A percentile compares a stretch with the other conserved stretches of the same genome.
Conservation (phyloP, 2,888 invertebrate species). For the Caenorhabditis becei region DNA sequence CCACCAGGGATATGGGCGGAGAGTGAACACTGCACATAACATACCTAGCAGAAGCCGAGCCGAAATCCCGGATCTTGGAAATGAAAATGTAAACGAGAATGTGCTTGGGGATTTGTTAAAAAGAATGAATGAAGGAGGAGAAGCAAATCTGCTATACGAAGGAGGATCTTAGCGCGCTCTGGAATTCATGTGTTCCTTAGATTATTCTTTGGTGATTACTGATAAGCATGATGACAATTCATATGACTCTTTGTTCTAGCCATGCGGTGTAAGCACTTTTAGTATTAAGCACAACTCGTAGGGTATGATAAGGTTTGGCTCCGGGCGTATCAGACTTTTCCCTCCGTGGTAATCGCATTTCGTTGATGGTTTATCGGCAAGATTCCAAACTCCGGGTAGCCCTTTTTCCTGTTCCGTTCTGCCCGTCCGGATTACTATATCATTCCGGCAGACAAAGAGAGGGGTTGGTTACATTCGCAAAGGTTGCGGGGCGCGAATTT, state of each 20-base stretch:
- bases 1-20: conserved; percentile 29
- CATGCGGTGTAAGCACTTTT: not conserved
- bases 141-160: conserved; percentile 3
- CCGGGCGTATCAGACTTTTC: not conserved
- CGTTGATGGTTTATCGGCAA: not conserved
- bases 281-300: not conserved
- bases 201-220: not conserved
- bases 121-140: not conserved
- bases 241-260: not conserved
- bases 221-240: conserved; percentile 7
- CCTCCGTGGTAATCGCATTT: not conserved
- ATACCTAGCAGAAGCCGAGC: conserved; percentile 20
- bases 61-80: conserved; percentile 22
- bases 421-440: not conserved
- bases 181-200: not conserved
- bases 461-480: not conserved
- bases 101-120: conserved; percentile 9
- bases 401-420: not conserved
- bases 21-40: conserved; percentile 6
- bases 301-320: not conserved
- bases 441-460: not conserved
- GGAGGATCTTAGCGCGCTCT: not conserved
- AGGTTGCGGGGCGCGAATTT: not conserved
- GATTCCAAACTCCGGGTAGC: not conserved
- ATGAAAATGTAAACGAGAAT: conserved; percentile 25